Conservation (phyloP, 2,113 vertebrate genomes). For the Oncorhynchus clarkii region DNA sequence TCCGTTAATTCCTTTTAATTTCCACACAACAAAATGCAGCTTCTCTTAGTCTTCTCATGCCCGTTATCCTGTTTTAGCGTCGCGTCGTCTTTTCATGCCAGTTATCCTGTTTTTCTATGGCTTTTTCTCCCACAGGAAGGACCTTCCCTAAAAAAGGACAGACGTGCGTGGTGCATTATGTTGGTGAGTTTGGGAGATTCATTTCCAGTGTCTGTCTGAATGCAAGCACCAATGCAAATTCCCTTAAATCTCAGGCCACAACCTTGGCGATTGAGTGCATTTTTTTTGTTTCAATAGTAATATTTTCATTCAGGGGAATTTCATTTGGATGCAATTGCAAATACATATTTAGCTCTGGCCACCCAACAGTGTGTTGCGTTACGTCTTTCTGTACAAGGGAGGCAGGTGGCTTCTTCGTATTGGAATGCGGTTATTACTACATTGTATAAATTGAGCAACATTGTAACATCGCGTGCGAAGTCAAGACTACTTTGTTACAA, state of each 20-base stretch:
- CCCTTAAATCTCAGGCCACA: not conserved
- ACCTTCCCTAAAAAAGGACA: slow-evolving; percentile 95
- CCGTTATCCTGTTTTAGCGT: no score
- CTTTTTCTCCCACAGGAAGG: slow-evolving; percentile 76
- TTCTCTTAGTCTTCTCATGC: no score
- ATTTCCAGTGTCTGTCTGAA: not conserved
- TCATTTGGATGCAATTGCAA: not conserved
- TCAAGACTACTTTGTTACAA: not conserved
- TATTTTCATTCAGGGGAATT: not conserved
- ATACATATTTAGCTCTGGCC: not conserved
- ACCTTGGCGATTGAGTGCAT: not conserved
- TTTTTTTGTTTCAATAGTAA: not conserved
- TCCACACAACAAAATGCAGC: no score
- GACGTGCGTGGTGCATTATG: slow-evolving; percentile 94
- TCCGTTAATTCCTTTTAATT: no score
- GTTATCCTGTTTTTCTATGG: slow-evolving; percentile 17
- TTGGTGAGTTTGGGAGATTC: slow-evolving; percentile 79
- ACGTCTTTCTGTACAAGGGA: no score
- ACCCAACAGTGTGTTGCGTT: no score
- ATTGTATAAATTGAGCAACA: not conserved
- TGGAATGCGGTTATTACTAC: no score
- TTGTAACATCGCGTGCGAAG: not conserved
- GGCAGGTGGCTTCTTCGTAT: no score
- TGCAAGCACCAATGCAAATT: not conserved
- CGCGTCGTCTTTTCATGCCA: not conserved